Conservation (phyloP, 2,113 vertebrate genomes). For the Etheostoma spectabile region DNA sequence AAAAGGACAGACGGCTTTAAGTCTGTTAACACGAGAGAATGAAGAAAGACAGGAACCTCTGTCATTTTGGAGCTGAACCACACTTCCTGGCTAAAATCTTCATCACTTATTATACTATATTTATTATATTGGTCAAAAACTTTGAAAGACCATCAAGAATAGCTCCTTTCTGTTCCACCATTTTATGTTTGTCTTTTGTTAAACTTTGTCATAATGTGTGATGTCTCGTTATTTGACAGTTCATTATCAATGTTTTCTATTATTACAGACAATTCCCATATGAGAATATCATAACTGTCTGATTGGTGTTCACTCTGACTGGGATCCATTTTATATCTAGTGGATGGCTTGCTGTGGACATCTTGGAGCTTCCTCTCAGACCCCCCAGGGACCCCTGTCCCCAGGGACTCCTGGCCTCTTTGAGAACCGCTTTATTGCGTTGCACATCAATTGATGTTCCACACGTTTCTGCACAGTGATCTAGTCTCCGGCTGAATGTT, state of each 20-base stretch:
- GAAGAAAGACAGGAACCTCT: not conserved
- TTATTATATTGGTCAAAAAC: not conserved
- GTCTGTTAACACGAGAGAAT: not conserved
- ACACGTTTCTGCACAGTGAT: constrained; percentile 26
- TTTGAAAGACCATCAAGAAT: not conserved
- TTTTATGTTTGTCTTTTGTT: not conserved
- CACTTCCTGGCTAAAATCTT: not conserved
- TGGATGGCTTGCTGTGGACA: constrained; percentile 10
- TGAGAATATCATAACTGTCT: not conserved
- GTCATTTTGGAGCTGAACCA: not conserved
- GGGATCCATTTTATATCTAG: not conserved
- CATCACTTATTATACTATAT: not conserved
- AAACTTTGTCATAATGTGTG: not conserved
- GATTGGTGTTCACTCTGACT: not conserved
- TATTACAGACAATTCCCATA: not conserved
- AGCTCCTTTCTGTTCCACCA: not conserved
- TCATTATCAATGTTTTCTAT: constrained; percentile 33
- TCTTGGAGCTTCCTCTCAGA: not conserved
- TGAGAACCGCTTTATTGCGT: not conserved
- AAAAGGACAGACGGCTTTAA: not conserved
- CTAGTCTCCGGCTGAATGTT: constrained; percentile 35
- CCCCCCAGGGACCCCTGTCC: not conserved
- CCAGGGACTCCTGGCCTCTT: not conserved
- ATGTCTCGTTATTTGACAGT: constrained; percentile 10
- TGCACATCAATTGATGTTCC: not conserved